Percentiles rank a stretch among this genome's conserved stretches.
Conservation (phyloP, 2,888 invertebrate species). For the Erpobdella octoculata region DNA sequence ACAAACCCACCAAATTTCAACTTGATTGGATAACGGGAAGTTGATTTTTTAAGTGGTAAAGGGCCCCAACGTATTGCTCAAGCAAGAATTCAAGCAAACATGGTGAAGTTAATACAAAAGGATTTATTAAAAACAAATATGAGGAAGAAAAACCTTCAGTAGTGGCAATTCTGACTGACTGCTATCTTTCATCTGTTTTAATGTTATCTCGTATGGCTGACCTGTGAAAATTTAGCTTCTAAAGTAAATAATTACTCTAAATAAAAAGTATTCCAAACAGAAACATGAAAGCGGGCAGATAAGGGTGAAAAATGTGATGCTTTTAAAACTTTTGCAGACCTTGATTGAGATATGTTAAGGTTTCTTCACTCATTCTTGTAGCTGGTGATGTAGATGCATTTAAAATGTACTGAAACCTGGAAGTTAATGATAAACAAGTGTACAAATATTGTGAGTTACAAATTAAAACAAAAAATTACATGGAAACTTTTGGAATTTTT, state of each 20-base stretch:
- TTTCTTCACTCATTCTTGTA: slow-evolving; percentile 88
- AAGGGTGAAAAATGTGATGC: too few relatives aligned
- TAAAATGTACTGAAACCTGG: slow-evolving; percentile 76
- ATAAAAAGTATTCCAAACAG: not conserved
- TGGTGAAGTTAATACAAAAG: too few relatives aligned
- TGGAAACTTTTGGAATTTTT: too few relatives aligned
- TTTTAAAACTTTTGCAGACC: too few relatives aligned
- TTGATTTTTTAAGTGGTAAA: too few relatives aligned
- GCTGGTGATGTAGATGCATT: slow-evolving; percentile 96
- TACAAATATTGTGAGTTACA: not conserved
- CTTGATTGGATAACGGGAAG: too few relatives aligned
- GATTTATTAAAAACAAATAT: too few relatives aligned
- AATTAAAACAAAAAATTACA: not conserved
- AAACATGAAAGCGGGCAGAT: not conserved
- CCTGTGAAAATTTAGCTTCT: slow-evolving; percentile 51
- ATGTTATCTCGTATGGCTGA: slow-evolving; percentile 88
- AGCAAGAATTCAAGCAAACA: too few relatives aligned
- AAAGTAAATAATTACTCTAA: not conserved
- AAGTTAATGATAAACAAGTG: too few relatives aligned
- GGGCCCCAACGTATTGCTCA: too few relatives aligned
- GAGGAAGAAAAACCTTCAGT: slow-evolving; percentile 6
- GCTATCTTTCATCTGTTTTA: slow-evolving; percentile 60
- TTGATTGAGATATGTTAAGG: slow-evolving; percentile 89
- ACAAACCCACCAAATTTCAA: too few relatives aligned
- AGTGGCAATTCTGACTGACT: not conserved